These are phyloP conservation scores for Novumbra hubbsi DNA, from an alignment of 2,797 vertebrate species.

Conservation along the genomic window DNA sequence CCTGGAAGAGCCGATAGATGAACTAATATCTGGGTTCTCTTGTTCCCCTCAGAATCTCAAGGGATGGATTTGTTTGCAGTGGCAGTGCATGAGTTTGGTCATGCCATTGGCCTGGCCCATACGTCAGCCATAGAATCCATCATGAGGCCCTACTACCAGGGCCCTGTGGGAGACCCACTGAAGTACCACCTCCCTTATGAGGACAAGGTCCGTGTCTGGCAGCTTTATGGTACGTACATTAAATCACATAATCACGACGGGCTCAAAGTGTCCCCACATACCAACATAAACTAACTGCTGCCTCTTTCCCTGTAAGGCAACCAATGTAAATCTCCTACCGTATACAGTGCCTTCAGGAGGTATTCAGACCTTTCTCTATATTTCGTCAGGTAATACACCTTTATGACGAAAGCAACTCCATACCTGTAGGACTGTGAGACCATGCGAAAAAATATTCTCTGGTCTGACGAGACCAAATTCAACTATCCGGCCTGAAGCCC, in stretches of 20 bases:
- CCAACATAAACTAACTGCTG: too few species aligned
- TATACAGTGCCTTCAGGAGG: too few species aligned
- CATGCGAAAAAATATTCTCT: too few species aligned
- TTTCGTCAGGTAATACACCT: too few species aligned
- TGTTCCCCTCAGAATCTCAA: conserved; percentile 75
- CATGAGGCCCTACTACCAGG: conserved; percentile 97
- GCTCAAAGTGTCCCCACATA: too few species aligned
- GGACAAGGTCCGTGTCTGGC: conserved; percentile 94
- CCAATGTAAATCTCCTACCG: too few species aligned
- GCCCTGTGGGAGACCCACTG: conserved; percentile 93
- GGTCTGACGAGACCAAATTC: too few species aligned
- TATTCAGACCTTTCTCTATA: too few species aligned
- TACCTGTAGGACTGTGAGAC: too few species aligned
- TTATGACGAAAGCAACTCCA: too few species aligned
- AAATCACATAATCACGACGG: not conserved
- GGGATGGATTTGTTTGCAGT: conserved; percentile 96
- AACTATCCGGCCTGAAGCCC: too few species aligned
- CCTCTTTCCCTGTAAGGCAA: too few species aligned
- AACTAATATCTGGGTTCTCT: not conserved
- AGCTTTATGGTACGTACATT: conserved; percentile 84
- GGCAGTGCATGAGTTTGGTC: conserved; percentile 95
- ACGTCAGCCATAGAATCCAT: conserved; percentile 89
- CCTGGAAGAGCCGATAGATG: not conserved
- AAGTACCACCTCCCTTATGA: conserved; percentile 92
- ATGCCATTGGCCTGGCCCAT: conserved; percentile 93